Evolutionary conservation across 1,140 invertebrate species (phyloP), one percentile per base, ranked within the genome.

Genomic region (Drosophila funebris): DNA sequence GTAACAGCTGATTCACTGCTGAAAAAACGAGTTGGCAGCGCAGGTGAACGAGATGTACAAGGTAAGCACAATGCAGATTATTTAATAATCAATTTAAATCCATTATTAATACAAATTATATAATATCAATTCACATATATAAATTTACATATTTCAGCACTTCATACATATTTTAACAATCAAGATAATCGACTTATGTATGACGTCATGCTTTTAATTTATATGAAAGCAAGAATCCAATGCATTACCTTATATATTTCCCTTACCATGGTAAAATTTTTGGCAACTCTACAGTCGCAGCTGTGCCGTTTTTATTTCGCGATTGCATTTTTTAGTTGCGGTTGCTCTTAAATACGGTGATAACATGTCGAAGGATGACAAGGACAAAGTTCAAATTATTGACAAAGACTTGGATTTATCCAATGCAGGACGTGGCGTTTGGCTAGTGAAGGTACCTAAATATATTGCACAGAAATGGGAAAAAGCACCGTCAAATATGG

Each of bases 381-480:
- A 90, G 43, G 89, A 88, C 0, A 88, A 84, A 29, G 70, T 71
- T 5, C 83, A 85, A 67, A 88, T 91, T 6, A 90, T 91, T 44
- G 95, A 96, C 91, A 93, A 94, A 76, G 94, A 97, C 85, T 93
- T 98, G 68, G 97, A 98, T 93, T 93, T 97, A 18, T 95, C 95
- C n/a, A 97, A 97, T 91, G 96, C 96, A 24, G 95, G 94, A 6
- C 93, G 97, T 78, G 97, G 97, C 33, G 96, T 99, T 6, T 99
- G 98, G 98, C 93, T 99, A 7, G 98, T 99, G 0, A 99, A 99
- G 93, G 97, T 98, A 18, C 98, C 98, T 2, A 99, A 99, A 93
- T 99, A 98, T 93, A 96, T 99, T 74, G 96, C 97, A 2, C 96
- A 77, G 93, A 95, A 84, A 96, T 95, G 92, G 94, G 96, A 66